Base-by-base conservation (phyloP, 2,797 vertebrate genomes). In the Arrhamphus sclerolepis region DNA sequence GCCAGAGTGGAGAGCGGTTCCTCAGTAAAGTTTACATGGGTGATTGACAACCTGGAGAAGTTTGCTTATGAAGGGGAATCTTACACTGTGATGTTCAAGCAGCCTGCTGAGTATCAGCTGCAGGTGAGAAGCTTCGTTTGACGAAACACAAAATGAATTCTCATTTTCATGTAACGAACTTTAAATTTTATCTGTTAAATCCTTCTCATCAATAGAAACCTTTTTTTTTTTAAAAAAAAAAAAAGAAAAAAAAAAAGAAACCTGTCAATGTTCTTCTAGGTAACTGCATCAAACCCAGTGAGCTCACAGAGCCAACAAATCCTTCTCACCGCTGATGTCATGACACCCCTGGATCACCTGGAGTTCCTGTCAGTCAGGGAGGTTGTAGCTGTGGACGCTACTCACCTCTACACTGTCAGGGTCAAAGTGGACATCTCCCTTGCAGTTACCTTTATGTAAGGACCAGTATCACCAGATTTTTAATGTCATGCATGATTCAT, bases 271-370 rank as follows among this genome's bases (percentile, higher is more conserved):
- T 10, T 58, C 6, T 63, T 0, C 10, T 54, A 95, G 94, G 83
- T 94, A 20, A 88, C 76, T 13, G 94, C 92, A 0, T 79, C 89
- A 50, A 94, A 94, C 62, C 91, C 89, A 0, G 89, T 94, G 68
- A 94, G 94, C 77, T 90, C 79, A n/a, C 80, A 91, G 81, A 84
- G 69, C n/a, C 58, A 75, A 51, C 80, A 90, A 10, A 70, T 91
- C 62, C 58, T 81, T 21, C 81, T 94, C 20, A 81, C 49, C 0
- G 91, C 88, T 2, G 90, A 92, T 54, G 75, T 83, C 44, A 66
- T 82, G 68, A 63, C 22, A 3, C 88, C 83, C 13, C 47, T 92
- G 63, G 60, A 78, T 46, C 76, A 90, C 24, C 89, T 90, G 0
- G 70, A 85, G 56, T 83, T 94, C 47, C 11, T 92, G 55, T 84